phyloP scores from a whole-genome alignment of 2,797 vertebrate species.

The Sebastes minor region DNA sequence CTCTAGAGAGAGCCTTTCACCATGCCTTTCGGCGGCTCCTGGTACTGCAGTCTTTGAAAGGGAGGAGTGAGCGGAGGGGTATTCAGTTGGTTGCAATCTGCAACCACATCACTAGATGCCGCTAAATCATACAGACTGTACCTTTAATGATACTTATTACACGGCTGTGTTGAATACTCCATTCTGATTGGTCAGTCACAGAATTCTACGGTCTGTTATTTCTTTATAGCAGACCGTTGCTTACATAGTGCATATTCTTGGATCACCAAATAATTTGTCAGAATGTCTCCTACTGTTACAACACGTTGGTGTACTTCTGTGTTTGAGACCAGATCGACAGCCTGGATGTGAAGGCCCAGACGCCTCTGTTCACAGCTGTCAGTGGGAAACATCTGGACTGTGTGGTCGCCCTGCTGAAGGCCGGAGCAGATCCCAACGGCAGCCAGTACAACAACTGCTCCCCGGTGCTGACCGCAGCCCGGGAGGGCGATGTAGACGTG shows the following conservation, averaged over 20 bases:
- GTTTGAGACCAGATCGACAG: constrained; percentile 83
- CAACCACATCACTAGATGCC: too few relatives aligned
- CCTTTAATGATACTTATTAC: too few relatives aligned
- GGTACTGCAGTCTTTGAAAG: too few relatives aligned
- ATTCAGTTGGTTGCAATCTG: too few relatives aligned
- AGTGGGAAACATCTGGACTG: constrained; percentile 91
- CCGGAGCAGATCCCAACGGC: constrained; percentile 89
- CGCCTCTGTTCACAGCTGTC: constrained; percentile 92
- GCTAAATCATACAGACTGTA: too few relatives aligned
- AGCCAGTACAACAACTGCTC: constrained; percentile 95
- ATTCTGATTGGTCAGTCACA: too few relatives aligned
- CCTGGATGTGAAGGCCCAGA: constrained; percentile 95
- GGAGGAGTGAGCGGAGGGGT: too few relatives aligned
- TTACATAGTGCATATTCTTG: neutral
- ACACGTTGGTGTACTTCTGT: neutral
- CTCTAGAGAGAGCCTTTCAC: too few relatives aligned
- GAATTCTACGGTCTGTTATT: too few relatives aligned
- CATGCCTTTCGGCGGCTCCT: too few relatives aligned
- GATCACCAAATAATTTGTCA: neutral
- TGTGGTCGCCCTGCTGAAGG: constrained; percentile 86
- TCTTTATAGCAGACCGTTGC: too few relatives aligned
- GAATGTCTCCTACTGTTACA: neutral
- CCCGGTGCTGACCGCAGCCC: constrained; percentile 87
- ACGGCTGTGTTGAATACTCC: too few relatives aligned
- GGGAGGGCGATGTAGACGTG: constrained; percentile 86